Evolutionary conservation across 2,113 vertebrate genomes (phyloP).

Genomic region (rat (Rattus norvegicus)): GRCr8 NC_086037.1:62192501-62193000

Average conservation of each 20-base stretch:
- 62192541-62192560: neutral
- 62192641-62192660: neutral
- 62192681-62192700: neutral
- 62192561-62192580: too few relatives aligned
- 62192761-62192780: too few relatives aligned
- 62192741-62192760: accelerated
- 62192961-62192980: neutral
- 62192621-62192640: neutral
- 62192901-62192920: neutral
- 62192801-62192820: too few relatives aligned
- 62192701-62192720: neutral
- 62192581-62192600: neutral
- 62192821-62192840: neutral
- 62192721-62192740: neutral
- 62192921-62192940: neutral
- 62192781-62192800: too few relatives aligned
- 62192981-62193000: neutral
- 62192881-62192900: neutral
- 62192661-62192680: neutral
- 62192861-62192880: neutral
- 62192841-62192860: neutral
- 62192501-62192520: neutral
- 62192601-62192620: neutral
- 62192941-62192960: neutral
- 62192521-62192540: neutral